phyloP scores from a whole-genome alignment of 2,888 invertebrate species.

The Rhagophthalmus giganteus region DNA sequence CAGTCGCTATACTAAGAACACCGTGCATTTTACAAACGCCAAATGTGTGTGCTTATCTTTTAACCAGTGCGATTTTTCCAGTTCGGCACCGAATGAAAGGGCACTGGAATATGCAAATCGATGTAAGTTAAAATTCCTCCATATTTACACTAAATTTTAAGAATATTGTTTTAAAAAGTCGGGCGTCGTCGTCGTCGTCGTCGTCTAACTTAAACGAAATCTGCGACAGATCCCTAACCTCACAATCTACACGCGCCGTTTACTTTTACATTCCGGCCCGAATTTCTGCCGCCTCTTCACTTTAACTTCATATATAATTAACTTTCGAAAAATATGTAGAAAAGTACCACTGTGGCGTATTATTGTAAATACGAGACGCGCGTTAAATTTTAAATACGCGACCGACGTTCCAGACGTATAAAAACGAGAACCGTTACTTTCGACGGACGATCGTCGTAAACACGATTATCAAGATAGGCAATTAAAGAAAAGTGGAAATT shows the following conservation, averaged over 20 bases:
- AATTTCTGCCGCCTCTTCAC: background rate
- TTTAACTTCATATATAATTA: no score
- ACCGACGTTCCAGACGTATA: no score
- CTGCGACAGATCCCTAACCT: slow-evolving; percentile 38
- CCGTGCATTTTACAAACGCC: slow-evolving; percentile 44
- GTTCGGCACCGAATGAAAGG: slow-evolving; percentile 34
- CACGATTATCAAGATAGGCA: no score
- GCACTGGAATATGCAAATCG: slow-evolving; percentile 40
- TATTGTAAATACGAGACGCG: no score
- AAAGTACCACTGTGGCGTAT: no score
- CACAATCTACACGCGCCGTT: slow-evolving; percentile 40
- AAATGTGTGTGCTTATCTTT: slow-evolving; percentile 37
- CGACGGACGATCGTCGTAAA: no score
- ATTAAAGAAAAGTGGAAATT: background rate
- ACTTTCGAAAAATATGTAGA: no score
- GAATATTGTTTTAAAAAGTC: no score
- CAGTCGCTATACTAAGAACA: slow-evolving; percentile 37
- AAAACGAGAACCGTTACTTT: no score
- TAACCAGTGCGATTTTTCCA: slow-evolving; percentile 35
- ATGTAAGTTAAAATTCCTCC: slow-evolving; percentile 39
- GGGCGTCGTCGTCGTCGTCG: no score
- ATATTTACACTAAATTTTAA: slow-evolving; percentile 24
- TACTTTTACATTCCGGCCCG: slow-evolving; percentile 4
- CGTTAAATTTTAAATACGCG: no score
- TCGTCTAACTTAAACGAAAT: no score